phyloP scores from a whole-genome alignment of 2,113 vertebrate species.

The Hypomesus transpacificus region DNA sequence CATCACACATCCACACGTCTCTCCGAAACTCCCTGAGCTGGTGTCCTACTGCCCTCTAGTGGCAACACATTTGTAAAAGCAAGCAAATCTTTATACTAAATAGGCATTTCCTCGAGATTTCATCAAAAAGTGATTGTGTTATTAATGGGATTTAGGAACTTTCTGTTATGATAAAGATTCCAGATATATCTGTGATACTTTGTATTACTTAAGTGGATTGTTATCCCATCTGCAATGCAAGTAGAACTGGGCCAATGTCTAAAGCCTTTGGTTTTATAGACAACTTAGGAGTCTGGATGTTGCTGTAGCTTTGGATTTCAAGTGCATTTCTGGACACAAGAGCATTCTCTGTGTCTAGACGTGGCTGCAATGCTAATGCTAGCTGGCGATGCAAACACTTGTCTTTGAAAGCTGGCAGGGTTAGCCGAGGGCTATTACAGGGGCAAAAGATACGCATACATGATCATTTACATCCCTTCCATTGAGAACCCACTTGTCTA shows the following conservation, averaged over 20 bases:
- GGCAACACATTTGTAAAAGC: neutral
- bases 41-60: conserved; percentile 59
- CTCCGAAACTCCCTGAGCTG: conserved; percentile 2
- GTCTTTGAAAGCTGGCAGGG: neutral
- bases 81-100: conserved; percentile 7
- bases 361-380: neutral
- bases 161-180: conserved; percentile 34
- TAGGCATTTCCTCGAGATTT: too few species aligned
- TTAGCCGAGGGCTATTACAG: neutral
- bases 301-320: too few species aligned
- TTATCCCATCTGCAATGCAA: neutral
- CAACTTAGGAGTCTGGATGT: too few species aligned
- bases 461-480: neutral
- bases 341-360: neutral
- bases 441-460: neutral
- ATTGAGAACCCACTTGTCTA: neutral
- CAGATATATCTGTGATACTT: conserved; percentile 29
- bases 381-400: neutral
- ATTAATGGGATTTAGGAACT: too few species aligned
- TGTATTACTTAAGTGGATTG: neutral
- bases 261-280: neutral
- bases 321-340: neutral
- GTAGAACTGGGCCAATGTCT: neutral
- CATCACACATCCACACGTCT: neutral
- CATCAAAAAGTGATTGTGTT: too few species aligned